phyloP scores from a whole-genome alignment of 2,797 vertebrate genomes.

The Craterocephalus amniculus region DNA sequence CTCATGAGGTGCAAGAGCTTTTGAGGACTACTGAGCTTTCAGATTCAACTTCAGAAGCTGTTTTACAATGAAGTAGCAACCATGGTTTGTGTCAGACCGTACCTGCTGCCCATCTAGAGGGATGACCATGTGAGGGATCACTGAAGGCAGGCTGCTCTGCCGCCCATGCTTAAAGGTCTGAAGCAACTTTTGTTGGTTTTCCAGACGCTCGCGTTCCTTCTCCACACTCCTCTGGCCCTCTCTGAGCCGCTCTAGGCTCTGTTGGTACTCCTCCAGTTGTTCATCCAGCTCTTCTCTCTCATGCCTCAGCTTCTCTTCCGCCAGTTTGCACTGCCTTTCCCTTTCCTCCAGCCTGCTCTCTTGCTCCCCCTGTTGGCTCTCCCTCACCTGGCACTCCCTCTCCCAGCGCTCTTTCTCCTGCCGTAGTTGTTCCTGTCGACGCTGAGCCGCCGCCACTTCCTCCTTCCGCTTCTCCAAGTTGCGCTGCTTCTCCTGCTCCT shows the following conservation, averaged over 20 bases:
- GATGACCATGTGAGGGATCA: constrained; percentile 76
- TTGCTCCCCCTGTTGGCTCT: constrained; percentile 83
- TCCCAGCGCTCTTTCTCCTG: constrained; percentile 89
- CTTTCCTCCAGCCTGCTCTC: constrained; percentile 81
- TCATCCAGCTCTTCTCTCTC: constrained; percentile 79
- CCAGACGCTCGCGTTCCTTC: constrained; percentile 82
- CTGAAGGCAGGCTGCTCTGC: constrained; percentile 82
- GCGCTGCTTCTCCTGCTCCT: constrained; percentile 88
- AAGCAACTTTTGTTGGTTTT: constrained; percentile 75
- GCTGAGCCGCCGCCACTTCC: constrained; percentile 81
- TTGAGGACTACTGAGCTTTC: neutral
- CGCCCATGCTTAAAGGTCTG: constrained; percentile 80
- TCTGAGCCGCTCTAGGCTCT: constrained; percentile 88
- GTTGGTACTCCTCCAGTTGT: constrained; percentile 91
- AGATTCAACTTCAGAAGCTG: neutral
- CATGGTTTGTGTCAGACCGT: neutral
- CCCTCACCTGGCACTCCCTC: constrained; percentile 83
- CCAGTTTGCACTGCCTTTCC: constrained; percentile 81
- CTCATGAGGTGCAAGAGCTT: constrained; percentile 30
- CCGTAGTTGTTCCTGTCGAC: constrained; percentile 83
- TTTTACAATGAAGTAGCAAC: neutral
- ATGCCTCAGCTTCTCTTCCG: constrained; percentile 81
- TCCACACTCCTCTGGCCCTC: constrained; percentile 91
- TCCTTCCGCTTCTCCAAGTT: constrained; percentile 86
- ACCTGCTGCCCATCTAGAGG: constrained; percentile 74